These are phyloP conservation scores for Pangasius sanitwongsei DNA, from an alignment of 2,797 vertebrate genomes.

Conservation along the genomic window DNA sequence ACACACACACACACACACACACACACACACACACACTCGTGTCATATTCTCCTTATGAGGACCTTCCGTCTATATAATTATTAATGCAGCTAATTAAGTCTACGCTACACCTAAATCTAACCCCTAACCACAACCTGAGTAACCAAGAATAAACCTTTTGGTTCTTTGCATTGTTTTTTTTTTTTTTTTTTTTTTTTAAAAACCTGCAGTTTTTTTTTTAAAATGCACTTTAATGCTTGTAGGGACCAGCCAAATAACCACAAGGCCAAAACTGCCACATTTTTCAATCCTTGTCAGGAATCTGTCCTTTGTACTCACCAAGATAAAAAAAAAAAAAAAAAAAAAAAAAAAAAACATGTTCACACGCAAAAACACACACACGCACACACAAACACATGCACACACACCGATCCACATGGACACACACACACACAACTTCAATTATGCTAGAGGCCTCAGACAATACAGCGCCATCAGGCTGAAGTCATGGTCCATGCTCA, in stretches of 20 bases:
- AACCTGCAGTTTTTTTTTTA: too few relatives aligned
- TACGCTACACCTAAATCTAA: not conserved
- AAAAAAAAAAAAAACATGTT: not conserved
- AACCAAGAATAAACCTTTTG: not conserved
- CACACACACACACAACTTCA: not conserved
- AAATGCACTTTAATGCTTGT: not conserved
- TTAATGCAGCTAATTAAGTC: not conserved
- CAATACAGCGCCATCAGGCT: slow-evolving; percentile 8
- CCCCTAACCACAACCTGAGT: not conserved
- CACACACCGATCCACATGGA: not conserved
- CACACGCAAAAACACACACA: too few relatives aligned
- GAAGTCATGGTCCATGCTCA: slow-evolving; percentile 16
- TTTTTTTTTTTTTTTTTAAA: not conserved
- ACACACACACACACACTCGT: not conserved
- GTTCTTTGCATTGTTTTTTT: not conserved
- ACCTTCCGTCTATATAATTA: not conserved
- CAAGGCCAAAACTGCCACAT: not conserved
- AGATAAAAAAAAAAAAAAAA: too few relatives aligned
- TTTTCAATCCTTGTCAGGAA: not conserved
- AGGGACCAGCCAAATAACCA: not conserved
- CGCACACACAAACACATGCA: not conserved
- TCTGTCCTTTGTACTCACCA: not conserved
- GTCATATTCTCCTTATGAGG: slow-evolving; percentile 64
- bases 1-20: not conserved
- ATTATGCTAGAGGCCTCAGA: not conserved